Base-by-base conservation (phyloP, 2,113 vertebrate genomes). In the Rostratula benghalensis region DNA sequence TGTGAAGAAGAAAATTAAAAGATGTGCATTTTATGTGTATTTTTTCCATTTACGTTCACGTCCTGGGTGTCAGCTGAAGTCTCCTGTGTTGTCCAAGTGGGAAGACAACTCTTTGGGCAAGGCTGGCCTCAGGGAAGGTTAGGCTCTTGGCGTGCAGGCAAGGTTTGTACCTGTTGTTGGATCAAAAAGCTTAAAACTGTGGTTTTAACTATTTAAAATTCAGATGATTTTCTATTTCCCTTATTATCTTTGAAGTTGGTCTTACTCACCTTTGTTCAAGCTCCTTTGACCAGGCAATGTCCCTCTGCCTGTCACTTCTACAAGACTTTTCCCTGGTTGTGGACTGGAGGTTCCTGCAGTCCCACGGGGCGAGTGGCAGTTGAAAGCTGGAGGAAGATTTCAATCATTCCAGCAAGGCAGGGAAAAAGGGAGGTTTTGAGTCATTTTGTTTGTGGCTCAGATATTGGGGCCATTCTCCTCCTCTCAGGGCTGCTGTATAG, bases 1-100 rank as follows among this genome's bases (percentile, higher is more conserved):
- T 98, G 97, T 96, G 93, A 98, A 88, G 91, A 91, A 78, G 93
- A 75, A 77, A 79, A 64, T 51, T 37, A 54, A 80, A 39, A 81
- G 19, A 46, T 92, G 94, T 95, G 97, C 96, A 83, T 98, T 97
- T 93, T 89, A 68, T 76, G 87, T 95, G 82, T 95, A 21, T 90
- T 98, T 97, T 98, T 98, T 95, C 96, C 97, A 83, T 95, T 95
- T 86, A 68, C 94, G 96, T 98, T 98, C 97, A 84, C 63, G 28
- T 88, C 67, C 76, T 89, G 93, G 87, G 39, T 95, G 92, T 95
- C 96, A 96, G 84, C 76, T 91, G 80, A 50, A 50, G 78, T 71
- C 35, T 83, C 64, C 33, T 15, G 24, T 92, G 33, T 76, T 60
- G 16, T 70, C 63, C 73, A 71, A 89, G 82, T 73, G 81, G 74